Evolutionary conservation across 2,113 vertebrate genomes (phyloP).

Genomic region (Tretioscincus oriximinensis): DNA sequence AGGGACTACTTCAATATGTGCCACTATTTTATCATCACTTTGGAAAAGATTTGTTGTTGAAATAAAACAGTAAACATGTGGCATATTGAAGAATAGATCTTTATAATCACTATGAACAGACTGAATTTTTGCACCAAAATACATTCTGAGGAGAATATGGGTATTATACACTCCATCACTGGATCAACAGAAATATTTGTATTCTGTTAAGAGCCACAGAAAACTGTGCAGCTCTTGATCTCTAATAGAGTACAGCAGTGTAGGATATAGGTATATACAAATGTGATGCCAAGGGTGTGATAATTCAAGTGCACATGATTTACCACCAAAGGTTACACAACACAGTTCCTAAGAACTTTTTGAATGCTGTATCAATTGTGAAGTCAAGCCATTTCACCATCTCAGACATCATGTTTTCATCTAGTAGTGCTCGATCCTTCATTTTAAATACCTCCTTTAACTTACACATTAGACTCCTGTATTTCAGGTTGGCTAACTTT

Average conservation of each 20-base stretch:
- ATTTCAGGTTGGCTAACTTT: background rate
- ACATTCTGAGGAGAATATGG: background rate
- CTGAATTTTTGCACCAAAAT: background rate
- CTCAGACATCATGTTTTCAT: background rate
- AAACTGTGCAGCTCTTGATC: background rate
- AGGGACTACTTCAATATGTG: too few relatives aligned
- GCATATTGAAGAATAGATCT: too few relatives aligned
- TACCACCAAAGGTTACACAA: background rate
- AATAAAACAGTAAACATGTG: too few relatives aligned
- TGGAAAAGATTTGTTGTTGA: too few relatives aligned
- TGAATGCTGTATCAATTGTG: background rate
- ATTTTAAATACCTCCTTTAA: too few relatives aligned
- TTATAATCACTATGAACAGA: background rate
- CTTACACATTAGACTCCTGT: background rate
- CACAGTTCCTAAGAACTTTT: background rate
- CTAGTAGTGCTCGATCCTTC: too few relatives aligned
- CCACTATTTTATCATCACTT: too few relatives aligned
- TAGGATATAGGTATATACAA: too few relatives aligned
- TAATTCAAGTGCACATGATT: background rate
- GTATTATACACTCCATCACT: background rate
- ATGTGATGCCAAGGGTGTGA: background rate
- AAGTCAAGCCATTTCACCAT: background rate
- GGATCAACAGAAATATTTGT: background rate
- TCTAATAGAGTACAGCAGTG: background rate
- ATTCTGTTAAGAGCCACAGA: background rate